Evolutionary conservation across 2,888 invertebrate species (phyloP).

Genomic region (Deilephila elpenor): DNA sequence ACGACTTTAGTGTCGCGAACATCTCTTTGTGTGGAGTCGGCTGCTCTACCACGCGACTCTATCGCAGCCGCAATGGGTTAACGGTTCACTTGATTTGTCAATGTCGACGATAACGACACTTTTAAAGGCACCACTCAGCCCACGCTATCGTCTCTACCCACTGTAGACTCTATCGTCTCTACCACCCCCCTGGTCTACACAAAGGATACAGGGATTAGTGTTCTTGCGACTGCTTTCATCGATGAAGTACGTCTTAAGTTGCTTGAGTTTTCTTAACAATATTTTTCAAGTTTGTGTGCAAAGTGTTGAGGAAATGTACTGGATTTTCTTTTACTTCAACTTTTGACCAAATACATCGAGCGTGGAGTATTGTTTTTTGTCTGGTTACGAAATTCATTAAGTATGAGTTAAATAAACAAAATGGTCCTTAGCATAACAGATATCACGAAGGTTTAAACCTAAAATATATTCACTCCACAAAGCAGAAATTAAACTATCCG

Average conservation of each 20-base stretch:
- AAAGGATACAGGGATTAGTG: constrained; percentile 2
- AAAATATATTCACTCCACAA: no score
- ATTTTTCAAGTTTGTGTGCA: neutral
- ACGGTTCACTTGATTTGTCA: constrained; percentile 31
- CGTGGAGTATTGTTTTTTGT: no score
- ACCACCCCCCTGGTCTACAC: neutral
- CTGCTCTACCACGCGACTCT: neutral
- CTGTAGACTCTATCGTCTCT: neutral
- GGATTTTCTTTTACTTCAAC: neutral
- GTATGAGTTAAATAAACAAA: no score
- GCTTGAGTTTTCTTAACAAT: neutral
- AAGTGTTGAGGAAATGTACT: neutral
- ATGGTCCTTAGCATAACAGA: no score
- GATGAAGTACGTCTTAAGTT: constrained; percentile 1
- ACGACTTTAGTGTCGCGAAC: constrained; percentile 19
- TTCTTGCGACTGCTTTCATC: neutral
- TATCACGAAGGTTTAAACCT: no score
- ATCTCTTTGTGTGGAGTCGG: constrained; percentile 9
- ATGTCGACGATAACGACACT: constrained; percentile 20
- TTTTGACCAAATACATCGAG: no score
- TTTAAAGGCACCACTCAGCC: constrained; percentile 4
- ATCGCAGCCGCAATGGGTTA: neutral
- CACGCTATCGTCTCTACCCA: constrained; percentile 5
- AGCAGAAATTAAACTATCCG: neutral
- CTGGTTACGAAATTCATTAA: no score